Percentiles rank a stretch among this genome's conserved stretches.
Conservation (phyloP, 2,113 vertebrate species). For the Kobus ellipsiprymnus region DNA sequence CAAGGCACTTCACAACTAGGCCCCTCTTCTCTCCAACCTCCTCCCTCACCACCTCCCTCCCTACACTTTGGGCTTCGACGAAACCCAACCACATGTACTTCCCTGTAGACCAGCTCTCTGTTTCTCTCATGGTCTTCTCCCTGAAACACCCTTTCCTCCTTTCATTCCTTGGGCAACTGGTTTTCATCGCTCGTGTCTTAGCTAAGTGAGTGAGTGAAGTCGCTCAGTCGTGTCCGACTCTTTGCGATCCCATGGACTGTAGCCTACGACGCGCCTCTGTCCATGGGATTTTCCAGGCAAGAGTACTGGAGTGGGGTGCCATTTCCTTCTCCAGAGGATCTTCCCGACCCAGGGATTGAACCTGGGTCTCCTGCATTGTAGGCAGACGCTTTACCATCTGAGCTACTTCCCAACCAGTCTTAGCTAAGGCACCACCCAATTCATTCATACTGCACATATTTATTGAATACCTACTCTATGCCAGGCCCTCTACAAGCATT, state of each 20-base stretch:
- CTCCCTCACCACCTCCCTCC: neutral
- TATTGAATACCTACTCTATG: neutral
- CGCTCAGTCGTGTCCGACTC: neutral
- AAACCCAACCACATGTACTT: neutral
- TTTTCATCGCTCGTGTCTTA: neutral
- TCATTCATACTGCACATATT: neutral
- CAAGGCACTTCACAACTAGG: neutral
- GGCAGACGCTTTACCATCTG: neutral
- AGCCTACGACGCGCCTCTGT: rapidly evolving
- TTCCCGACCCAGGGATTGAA: neutral
- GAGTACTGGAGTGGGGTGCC: neutral
- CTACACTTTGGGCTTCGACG: neutral
- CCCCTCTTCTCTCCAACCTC: neutral
- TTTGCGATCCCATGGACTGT: neutral
- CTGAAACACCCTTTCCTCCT: neutral
- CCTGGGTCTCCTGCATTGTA: neutral
- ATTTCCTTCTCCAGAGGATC: neutral
- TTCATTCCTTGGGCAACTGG: neutral
- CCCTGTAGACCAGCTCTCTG: neutral
- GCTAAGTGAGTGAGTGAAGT: neutral
- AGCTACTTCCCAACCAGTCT: neutral
- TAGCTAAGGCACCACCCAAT: neutral
- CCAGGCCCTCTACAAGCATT: neutral
- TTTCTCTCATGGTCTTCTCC: neutral
- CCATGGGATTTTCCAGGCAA: neutral